Percentiles rank a stretch among this genome's conserved stretches.
Conservation (phyloP, 2,888 invertebrate species). For the Selenia dentaria region DNA sequence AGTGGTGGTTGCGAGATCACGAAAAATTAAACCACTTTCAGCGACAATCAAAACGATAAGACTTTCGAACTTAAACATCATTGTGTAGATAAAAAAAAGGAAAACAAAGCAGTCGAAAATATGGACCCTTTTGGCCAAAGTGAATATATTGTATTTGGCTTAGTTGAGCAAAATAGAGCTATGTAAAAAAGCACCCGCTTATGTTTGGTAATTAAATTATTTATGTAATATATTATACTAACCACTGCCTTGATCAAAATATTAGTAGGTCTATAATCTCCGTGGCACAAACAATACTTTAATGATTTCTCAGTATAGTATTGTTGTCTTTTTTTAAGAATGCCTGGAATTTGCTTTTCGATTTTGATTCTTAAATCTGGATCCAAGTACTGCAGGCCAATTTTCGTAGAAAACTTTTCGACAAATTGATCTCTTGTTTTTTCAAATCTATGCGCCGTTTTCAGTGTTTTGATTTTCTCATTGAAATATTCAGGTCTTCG, state of each 20-base stretch:
- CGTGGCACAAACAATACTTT: slow-evolving; percentile 52
- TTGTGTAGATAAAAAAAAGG: too few relatives aligned
- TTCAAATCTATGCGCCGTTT: slow-evolving; percentile 33
- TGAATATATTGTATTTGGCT: too few relatives aligned
- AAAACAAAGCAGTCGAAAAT: too few relatives aligned
- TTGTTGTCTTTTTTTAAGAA: slow-evolving; percentile 36
- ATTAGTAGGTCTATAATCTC: slow-evolving; percentile 64
- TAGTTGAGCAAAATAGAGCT: too few relatives aligned
- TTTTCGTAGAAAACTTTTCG: slow-evolving; percentile 31
- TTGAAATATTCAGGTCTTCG: slow-evolving; percentile 48
- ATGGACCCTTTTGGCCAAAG: too few relatives aligned
- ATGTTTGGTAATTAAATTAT: too few relatives aligned
- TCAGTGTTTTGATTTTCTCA: slow-evolving; percentile 37
- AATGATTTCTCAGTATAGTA: slow-evolving; percentile 38
- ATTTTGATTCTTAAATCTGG: slow-evolving; percentile 37
- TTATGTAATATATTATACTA: too few relatives aligned
- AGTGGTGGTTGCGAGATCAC: too few relatives aligned
- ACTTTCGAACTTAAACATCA: too few relatives aligned
- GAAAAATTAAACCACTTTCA: too few relatives aligned
- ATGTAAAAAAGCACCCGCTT: too few relatives aligned
- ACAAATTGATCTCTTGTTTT: slow-evolving; percentile 40
- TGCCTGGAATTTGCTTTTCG: slow-evolving; percentile 28
- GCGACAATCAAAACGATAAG: too few relatives aligned
- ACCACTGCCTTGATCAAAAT: slow-evolving; percentile 54
- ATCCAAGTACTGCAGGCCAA: slow-evolving; percentile 35